Conservation (phyloP, 2,888 invertebrate genomes). For the Elegia similella region DNA sequence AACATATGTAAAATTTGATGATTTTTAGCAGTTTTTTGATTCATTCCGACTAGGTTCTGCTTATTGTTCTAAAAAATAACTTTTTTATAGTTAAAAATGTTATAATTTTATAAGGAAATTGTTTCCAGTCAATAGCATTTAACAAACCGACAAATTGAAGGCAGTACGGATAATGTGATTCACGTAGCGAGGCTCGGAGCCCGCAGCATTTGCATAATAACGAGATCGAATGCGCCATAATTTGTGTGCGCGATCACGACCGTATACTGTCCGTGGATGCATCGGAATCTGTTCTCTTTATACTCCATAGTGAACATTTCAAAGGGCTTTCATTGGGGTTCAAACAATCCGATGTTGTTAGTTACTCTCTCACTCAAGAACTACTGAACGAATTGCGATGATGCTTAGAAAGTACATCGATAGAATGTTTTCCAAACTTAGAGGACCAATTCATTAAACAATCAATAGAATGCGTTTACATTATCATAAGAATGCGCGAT, state of each 20-base stretch:
- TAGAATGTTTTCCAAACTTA: no score
- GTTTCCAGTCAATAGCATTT: slow-evolving; percentile 14
- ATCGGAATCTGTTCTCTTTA: slow-evolving; percentile 12
- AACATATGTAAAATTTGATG: no score
- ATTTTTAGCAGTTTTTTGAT: background rate
- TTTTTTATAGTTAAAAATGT: background rate
- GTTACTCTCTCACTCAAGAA: background rate
- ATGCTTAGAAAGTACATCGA: no score
- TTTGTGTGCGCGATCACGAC: slow-evolving; percentile 37
- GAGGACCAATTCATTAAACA: no score
- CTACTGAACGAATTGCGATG: no score
- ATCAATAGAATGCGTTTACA: no score
- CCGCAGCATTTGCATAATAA: slow-evolving; percentile 43
- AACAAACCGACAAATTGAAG: slow-evolving; percentile 27
- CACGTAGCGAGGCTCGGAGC: slow-evolving; percentile 31
- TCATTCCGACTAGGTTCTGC: no score
- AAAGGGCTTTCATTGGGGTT: background rate
- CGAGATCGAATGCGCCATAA: slow-evolving; percentile 38
- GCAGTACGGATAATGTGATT: slow-evolving; percentile 35
- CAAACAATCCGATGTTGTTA: background rate
- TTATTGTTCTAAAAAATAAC: background rate
- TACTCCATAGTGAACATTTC: background rate
- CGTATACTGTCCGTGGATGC: slow-evolving; percentile 25
- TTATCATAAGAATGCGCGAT: no score
- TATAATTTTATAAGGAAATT: background rate